Evolutionary conservation across 2,797 vertebrate genomes (phyloP).

Genomic region (Acipenser transmontanus): DNA sequence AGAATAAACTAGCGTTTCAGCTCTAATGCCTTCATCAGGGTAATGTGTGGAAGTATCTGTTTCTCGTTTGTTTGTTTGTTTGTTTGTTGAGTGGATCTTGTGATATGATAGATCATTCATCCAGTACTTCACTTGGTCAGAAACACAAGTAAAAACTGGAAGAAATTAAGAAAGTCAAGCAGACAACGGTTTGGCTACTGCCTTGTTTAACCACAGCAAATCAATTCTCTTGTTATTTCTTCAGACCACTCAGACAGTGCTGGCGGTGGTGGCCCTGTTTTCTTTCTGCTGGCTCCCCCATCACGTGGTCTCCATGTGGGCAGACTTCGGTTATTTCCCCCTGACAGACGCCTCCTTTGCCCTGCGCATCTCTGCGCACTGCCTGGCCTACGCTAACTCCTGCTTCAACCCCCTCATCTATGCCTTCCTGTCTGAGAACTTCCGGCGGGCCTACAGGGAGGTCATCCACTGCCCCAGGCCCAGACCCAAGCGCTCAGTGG

Average conservation of each 20-base stretch:
- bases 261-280: slow-evolving; percentile 13
- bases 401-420: slow-evolving; percentile 21
- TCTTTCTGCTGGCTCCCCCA: slow-evolving; percentile 18
- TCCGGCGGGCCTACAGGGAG: slow-evolving; percentile 12
- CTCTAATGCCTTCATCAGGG: too few species aligned
- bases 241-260: slow-evolving; percentile 19
- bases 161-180: too few species aligned
- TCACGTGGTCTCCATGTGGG: slow-evolving; percentile 19
- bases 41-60: too few species aligned
- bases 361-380: slow-evolving; percentile 14
- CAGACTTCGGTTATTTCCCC: slow-evolving; percentile 12
- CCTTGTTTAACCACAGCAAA: too few species aligned
- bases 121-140: too few species aligned
- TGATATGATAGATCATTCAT: too few species aligned
- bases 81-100: too few species aligned
- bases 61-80: too few species aligned
- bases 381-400: slow-evolving; percentile 17
- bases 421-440: slow-evolving; percentile 20
- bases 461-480: slow-evolving; percentile 9
- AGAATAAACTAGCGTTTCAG: too few species aligned
- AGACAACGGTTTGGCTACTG: too few species aligned
- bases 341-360: slow-evolving; percentile 13
- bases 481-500: not conserved
- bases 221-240: not conserved
- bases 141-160: too few species aligned